A percentile compares a stretch with the other conserved stretches of the same genome.
phyloP scores from a whole-genome alignment of 2,797 vertebrate genomes.

The Knipowitschia caucasica region DNA sequence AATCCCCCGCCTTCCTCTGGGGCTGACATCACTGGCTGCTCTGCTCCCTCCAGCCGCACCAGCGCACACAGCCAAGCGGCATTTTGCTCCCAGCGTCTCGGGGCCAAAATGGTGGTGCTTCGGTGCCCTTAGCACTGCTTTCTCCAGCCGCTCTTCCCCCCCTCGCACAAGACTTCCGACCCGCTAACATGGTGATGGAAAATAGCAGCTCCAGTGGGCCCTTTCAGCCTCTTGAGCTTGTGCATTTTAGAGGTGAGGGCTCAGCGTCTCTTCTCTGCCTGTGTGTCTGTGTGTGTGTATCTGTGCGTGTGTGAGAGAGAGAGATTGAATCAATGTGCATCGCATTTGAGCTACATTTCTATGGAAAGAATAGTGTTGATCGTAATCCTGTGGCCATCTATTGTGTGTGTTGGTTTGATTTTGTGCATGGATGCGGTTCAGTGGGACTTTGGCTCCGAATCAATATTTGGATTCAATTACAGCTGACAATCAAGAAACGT shows the following conservation, averaged over 20 bases:
- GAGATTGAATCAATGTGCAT: no score
- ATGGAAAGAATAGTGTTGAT: no score
- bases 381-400: no score
- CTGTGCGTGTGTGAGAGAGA: no score
- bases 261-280: conserved; percentile 33
- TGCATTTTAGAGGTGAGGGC: conserved; percentile 95
- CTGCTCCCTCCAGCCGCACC: conserved; percentile 93
- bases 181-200: conserved; percentile 94
- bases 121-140: conserved; percentile 83
- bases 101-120: conserved; percentile 98
- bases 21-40: conserved; percentile 91
- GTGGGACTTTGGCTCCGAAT: no score
- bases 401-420: no score
- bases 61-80: conserved; percentile 85
- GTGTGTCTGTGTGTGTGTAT: no score
- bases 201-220: conserved; percentile 89
- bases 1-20: conserved; percentile 73
- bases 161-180: conserved; percentile 69
- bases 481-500: no score
- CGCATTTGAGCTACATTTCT: no score
- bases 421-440: no score
- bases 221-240: conserved; percentile 91
- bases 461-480: no score
- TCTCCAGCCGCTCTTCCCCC: conserved; percentile 54
- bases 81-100: conserved; percentile 87